These are phyloP conservation scores for Poecilia picta DNA, from an alignment of 2,797 vertebrate genomes.

Conservation along the genomic window DNA sequence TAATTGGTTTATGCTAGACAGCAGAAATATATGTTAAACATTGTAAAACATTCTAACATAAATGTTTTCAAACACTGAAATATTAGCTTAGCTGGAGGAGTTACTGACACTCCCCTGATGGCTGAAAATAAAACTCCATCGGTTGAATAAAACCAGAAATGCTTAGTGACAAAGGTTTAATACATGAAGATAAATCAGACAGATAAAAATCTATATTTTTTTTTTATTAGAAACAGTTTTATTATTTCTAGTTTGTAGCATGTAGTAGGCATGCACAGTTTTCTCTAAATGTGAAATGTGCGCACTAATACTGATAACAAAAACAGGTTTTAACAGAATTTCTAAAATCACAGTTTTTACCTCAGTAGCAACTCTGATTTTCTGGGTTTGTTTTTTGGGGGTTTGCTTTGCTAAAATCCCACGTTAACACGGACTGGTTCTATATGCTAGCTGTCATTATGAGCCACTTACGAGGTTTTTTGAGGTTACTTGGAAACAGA, in stretches of 20 bases:
- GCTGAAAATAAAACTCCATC: background rate
- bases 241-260: background rate
- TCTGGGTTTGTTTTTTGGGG: background rate
- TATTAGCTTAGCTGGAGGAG: background rate
- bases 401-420: background rate
- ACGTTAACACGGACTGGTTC: background rate
- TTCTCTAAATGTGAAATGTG: background rate
- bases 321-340: background rate
- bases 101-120: background rate
- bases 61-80: background rate
- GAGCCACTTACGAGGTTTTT: background rate
- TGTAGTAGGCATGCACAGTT: background rate
- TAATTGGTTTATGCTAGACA: background rate
- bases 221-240: background rate
- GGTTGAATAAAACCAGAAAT: background rate
- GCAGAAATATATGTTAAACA: background rate
- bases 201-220: background rate
- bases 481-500: slow-evolving; percentile 28
- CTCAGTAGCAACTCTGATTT: background rate
- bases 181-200: background rate
- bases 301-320: background rate
- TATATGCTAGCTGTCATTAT: background rate
- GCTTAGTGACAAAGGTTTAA: background rate
- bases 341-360: background rate
- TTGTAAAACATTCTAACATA: background rate